Evolutionary conservation across 2,113 vertebrate genomes (phyloP).

Genomic region (Eptesicus fuscus): DNA sequence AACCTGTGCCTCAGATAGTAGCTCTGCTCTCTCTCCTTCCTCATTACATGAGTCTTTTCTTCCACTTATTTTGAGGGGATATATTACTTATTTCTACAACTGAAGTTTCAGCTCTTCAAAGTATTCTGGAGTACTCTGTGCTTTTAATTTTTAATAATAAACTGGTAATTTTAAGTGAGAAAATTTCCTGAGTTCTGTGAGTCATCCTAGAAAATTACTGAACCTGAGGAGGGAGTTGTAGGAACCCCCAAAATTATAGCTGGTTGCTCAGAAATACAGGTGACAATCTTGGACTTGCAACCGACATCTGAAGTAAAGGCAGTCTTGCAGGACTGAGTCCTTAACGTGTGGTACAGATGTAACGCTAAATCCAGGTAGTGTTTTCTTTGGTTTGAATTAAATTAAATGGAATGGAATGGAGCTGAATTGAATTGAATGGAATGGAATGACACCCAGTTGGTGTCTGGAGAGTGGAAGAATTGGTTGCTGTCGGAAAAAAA

Average conservation of each 20-base stretch:
- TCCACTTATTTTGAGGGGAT: neutral
- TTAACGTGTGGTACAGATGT: neutral
- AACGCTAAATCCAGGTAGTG: neutral
- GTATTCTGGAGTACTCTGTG: neutral
- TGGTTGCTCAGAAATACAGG: neutral
- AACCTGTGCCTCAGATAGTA: neutral
- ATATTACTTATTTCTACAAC: neutral
- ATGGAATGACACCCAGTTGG: neutral
- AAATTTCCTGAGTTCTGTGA: neutral
- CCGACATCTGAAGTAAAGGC: neutral
- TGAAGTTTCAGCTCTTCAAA: slow-evolving; percentile 7
- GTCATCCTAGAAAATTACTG: neutral
- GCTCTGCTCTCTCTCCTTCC: neutral
- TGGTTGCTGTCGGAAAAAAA: neutral
- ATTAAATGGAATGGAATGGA: too few relatives aligned
- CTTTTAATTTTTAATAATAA: neutral
- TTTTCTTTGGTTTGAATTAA: neutral
- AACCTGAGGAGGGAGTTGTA: neutral
- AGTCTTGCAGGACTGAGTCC: neutral
- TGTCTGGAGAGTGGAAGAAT: neutral
- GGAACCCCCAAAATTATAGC: neutral
- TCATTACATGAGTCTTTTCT: neutral
- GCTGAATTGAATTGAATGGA: too few relatives aligned
- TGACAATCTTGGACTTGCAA: neutral
- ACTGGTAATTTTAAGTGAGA: neutral